Evolutionary conservation across 2,113 vertebrate species (phyloP).

Genomic region (Tonatia bakeri): DNA sequence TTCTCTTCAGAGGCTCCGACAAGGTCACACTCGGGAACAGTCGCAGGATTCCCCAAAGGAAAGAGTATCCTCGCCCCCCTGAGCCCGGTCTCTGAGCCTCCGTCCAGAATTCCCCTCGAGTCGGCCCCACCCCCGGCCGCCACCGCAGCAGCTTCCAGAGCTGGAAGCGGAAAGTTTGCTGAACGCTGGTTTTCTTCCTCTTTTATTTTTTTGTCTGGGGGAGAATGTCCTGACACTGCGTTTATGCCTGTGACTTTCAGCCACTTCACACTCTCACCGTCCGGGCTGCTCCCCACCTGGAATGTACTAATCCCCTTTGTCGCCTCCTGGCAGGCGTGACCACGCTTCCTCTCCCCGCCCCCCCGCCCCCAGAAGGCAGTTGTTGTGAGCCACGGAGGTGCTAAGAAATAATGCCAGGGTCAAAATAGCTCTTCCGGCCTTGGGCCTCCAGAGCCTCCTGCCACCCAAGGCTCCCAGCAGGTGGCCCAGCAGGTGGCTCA

Average conservation of each 20-base stretch:
- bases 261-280: not conserved
- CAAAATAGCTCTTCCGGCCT: not conserved
- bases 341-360: fast-evolving
- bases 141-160: not conserved
- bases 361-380: fast-evolving
- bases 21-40: fast-evolving
- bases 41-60: not conserved
- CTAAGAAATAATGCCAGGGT: not conserved
- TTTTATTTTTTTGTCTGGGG: no score
- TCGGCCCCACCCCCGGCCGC: not conserved
- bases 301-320: fast-evolving
- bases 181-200: not conserved
- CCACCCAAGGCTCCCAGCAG: fast-evolving
- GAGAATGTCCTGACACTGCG: not conserved
- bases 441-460: not conserved
- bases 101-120: not conserved
- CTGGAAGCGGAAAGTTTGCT: not conserved
- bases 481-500: not conserved
- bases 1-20: fast-evolving
- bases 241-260: not conserved
- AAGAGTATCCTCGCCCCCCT: fast-evolving
- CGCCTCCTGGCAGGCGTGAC: not conserved
- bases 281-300: fast-evolving
- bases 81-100: fast-evolving
- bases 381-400: fast-evolving